Base-by-base conservation (phyloP, 1,140 invertebrate species). In the Pachypsylla venusta region DNA sequence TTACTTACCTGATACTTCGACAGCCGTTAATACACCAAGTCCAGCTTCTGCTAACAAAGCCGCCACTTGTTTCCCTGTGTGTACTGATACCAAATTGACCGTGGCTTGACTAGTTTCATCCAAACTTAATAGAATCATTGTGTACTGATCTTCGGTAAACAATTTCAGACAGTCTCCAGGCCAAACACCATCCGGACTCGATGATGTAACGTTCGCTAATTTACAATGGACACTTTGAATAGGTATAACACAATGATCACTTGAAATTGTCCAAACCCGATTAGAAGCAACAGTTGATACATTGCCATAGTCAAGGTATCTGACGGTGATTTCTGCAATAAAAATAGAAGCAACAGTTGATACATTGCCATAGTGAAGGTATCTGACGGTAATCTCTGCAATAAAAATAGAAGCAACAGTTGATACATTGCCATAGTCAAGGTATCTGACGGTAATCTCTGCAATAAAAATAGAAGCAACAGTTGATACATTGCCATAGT, bases 241-340 rank as follows among this genome's bases (percentile, higher is more conserved):
- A 0, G 85, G 84, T 10, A 87, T 62, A n/a, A 74, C 70, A 65
- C 82, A 75, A 25, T 84, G 78, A 61, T 80, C 75, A 25, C 73
- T 74, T 56, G 85, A 80, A 22, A 87, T 71, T 16, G 77, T 75
- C 75, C 79, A 87, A 1, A 88, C 75, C 64, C 84, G 77, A 56
- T 69, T 72, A 0, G 69, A 68, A 27, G 76, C 70, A 0, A 85
- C 79, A 0, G 76, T 68, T 25, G 77, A 77, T 25, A 73, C 73
- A 67, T 89, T 89, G 26, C 85, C 85, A 65, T 81, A 86, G 71
- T 88, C 85, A 1, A 88, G 73, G 60, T 81, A 87, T 25, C 77
- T 76, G 0, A 87, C 79, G 27, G 77, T 74, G 64, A 56, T 28
- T 4, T 20, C 61, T 62, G 40, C 24, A 7, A 35, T n/a, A n/a